phyloP scores from a whole-genome alignment of 2,797 vertebrate genomes.

The Simalia tracyae region DNA sequence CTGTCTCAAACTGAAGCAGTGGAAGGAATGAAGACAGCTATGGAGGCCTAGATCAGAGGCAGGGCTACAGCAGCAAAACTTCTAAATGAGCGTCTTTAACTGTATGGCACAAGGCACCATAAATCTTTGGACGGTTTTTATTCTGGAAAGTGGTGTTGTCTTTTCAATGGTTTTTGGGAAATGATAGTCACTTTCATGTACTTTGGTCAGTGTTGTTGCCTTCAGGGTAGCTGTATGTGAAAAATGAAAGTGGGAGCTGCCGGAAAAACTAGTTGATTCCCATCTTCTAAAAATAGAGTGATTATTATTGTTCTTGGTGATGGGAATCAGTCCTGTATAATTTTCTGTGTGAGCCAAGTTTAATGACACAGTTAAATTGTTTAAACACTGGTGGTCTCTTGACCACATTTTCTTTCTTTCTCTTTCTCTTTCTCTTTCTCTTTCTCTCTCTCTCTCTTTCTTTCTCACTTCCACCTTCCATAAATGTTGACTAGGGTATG shows the following conservation, averaged over 20 bases:
- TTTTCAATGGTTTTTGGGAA: not conserved
- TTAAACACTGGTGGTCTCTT: not conserved
- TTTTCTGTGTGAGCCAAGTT: not conserved
- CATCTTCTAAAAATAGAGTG: not conserved
- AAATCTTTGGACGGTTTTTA: not conserved
- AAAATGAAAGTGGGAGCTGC: not conserved
- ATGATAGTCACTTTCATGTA: accelerated
- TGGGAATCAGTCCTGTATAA: not conserved
- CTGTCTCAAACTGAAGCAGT: not conserved
- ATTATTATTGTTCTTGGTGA: accelerated
- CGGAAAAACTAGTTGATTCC: not conserved
- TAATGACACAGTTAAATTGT: not conserved
- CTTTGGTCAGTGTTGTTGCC: not conserved
- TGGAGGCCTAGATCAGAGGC: not conserved
- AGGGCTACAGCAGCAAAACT: not conserved
- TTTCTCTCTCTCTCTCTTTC: not conserved
- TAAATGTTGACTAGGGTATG: not conserved
- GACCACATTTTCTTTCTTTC: not conserved
- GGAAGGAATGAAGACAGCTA: not conserved
- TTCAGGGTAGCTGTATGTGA: not conserved
- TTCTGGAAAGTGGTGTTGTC: not conserved
- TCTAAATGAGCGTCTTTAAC: not conserved
- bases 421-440: no score
- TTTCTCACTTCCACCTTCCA: not conserved
- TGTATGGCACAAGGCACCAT: no score